Conservation (phyloP, 2,888 invertebrate species). For the Cecidostiba fungosa region DNA sequence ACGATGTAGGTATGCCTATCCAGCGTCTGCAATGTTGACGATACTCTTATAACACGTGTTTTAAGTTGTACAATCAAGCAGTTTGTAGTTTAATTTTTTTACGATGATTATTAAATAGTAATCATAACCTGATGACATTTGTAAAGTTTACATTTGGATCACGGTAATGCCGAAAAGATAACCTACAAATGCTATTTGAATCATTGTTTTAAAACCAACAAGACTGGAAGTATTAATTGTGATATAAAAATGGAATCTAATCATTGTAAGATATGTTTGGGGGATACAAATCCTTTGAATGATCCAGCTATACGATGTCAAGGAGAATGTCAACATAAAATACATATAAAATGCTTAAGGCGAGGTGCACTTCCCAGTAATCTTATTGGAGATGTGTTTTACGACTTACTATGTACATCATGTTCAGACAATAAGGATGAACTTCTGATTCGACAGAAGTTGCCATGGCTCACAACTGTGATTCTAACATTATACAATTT, state of each 20-base stretch:
- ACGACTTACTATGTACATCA: slow-evolving; percentile 85
- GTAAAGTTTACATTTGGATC: slow-evolving; percentile 31
- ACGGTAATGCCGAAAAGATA: slow-evolving; percentile 11
- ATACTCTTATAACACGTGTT: neutral
- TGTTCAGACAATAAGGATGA: slow-evolving; percentile 84
- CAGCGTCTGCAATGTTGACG: too few species aligned
- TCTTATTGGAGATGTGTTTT: slow-evolving; percentile 89
- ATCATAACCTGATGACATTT: neutral
- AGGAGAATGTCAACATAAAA: slow-evolving; percentile 82
- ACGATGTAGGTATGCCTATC: too few species aligned
- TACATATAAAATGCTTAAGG: slow-evolving; percentile 86
- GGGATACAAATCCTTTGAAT: slow-evolving; percentile 81
- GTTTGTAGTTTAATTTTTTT: neutral
- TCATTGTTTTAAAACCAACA: neutral
- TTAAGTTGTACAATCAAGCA: neutral
- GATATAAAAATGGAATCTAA: slow-evolving; percentile 33
- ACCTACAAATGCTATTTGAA: slow-evolving; percentile 32
- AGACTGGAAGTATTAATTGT: slow-evolving; percentile 18
- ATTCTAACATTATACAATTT: slow-evolving; percentile 89
- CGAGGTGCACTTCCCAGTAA: slow-evolving; percentile 87
- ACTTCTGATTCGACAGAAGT: slow-evolving; percentile 84
- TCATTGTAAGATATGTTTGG: slow-evolving; percentile 84
- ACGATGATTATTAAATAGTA: neutral
- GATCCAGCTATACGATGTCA: slow-evolving; percentile 85
- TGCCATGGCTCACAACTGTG: slow-evolving; percentile 89